phyloP scores from a whole-genome alignment of 2,888 invertebrate genomes.

The Erynnis tages region DNA sequence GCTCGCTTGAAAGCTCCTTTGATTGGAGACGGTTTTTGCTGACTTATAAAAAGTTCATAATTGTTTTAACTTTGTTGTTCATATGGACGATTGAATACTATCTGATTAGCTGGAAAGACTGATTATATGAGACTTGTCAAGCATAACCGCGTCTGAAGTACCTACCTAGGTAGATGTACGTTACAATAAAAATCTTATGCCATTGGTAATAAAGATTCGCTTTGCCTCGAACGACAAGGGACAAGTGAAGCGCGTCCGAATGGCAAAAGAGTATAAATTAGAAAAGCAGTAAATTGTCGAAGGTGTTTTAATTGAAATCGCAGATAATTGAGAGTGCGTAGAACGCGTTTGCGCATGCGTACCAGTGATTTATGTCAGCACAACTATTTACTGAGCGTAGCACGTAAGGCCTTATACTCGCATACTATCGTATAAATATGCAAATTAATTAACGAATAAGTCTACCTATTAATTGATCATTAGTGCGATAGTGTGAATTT shows the following conservation, averaged over 20 bases:
- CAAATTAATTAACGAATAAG: neutral
- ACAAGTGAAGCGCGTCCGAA: slow-evolving; percentile 41
- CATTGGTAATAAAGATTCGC: neutral
- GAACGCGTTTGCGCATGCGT: slow-evolving; percentile 62
- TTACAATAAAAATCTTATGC: neutral
- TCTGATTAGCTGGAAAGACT: neutral
- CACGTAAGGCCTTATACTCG: slow-evolving; percentile 38
- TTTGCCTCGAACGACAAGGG: neutral
- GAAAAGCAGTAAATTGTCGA: slow-evolving; percentile 64
- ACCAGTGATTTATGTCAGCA: slow-evolving; percentile 61
- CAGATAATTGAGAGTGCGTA: slow-evolving; percentile 70
- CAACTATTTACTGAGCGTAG: slow-evolving; percentile 54
- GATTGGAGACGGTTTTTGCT: neutral
- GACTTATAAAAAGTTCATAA: neutral
- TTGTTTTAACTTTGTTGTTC: neutral
- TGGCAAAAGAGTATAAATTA: slow-evolving; percentile 66
- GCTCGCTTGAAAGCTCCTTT: neutral
- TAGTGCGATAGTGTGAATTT: too few relatives aligned
- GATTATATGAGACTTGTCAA: neutral
- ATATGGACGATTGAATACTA: neutral
- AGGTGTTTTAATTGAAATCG: slow-evolving; percentile 79
- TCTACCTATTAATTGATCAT: neutral
- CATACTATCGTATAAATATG: neutral
- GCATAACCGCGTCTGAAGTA: too few relatives aligned
- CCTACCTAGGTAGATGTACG: too few relatives aligned